Conservation (phyloP, 2,113 vertebrate species). For the Okapia johnstoni region DNA sequence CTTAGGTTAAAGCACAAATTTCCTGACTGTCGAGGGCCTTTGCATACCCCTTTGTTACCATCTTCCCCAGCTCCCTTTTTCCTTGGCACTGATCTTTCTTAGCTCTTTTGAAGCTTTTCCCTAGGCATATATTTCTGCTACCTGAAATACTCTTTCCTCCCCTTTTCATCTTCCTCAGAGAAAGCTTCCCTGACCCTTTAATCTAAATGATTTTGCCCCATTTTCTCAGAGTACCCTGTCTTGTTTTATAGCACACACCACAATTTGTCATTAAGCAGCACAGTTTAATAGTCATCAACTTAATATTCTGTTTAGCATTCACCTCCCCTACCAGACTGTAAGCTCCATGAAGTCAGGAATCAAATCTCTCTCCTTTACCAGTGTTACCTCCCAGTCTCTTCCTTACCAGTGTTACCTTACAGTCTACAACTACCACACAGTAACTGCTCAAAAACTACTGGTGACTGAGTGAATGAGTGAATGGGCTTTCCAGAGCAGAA, state of each 20-base stretch:
- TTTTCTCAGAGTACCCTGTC: background rate
- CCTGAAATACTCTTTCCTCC: background rate
- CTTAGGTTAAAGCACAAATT: background rate
- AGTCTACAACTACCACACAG: background rate
- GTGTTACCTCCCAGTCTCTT: background rate
- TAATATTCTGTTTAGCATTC: background rate
- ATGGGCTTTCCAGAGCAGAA: slow-evolving; percentile 13
- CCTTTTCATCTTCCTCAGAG: background rate
- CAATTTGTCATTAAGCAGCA: background rate
- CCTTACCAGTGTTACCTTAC: background rate
- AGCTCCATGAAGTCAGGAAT: background rate
- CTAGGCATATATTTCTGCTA: background rate
- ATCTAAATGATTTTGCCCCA: background rate
- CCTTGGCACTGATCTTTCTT: background rate
- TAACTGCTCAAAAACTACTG: background rate
- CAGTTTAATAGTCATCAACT: background rate
- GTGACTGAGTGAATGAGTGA: background rate
- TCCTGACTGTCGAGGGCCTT: background rate
- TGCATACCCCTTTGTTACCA: background rate
- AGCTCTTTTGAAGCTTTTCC: background rate
- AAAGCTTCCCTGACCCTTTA: background rate
- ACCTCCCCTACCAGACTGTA: background rate
- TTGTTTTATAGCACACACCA: background rate
- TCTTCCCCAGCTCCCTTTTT: background rate
- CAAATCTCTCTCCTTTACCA: background rate